phyloP scores from a whole-genome alignment of 2,113 vertebrate genomes.

The Pardalotus punctatus region DNA sequence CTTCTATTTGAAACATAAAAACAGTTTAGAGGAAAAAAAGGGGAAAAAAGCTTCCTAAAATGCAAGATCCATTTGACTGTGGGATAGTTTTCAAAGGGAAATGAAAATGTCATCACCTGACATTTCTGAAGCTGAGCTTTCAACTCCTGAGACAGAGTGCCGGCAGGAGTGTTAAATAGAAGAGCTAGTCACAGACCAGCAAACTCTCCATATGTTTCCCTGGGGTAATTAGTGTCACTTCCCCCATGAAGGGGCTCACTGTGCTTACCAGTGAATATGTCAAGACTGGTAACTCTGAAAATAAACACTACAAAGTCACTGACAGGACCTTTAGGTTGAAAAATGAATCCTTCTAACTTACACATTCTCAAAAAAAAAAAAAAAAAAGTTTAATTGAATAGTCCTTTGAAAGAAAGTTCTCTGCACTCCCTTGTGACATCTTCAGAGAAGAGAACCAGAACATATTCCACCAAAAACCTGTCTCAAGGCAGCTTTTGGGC shows the following conservation, averaged over 20 bases:
- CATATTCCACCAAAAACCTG: background rate
- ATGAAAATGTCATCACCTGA: constrained; percentile 60
- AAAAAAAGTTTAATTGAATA: background rate
- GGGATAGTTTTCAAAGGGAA: constrained; percentile 32
- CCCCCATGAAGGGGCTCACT: background rate
- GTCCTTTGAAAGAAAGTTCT: background rate
- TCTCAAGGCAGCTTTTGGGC: background rate
- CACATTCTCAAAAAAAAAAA: background rate
- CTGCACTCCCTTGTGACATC: background rate
- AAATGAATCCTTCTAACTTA: background rate
- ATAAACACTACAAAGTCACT: constrained; percentile 28
- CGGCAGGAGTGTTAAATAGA: constrained; percentile 4
- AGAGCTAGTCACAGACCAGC: constrained; percentile 14
- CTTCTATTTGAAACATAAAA: background rate
- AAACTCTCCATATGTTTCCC: background rate
- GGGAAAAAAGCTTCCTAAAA: accelerated
- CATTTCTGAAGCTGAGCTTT: constrained; percentile 50
- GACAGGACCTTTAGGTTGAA: constrained; percentile 12
- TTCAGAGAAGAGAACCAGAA: background rate
- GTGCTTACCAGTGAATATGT: constrained; percentile 85
- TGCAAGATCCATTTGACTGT: background rate
- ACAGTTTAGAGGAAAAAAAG: background rate
- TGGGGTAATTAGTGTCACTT: background rate
- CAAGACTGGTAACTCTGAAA: constrained; percentile 82
- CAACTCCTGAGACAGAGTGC: constrained; percentile 7